A percentile compares a stretch with the other conserved stretches of the same genome.
These are phyloP conservation scores for Cabera pusaria DNA, from an alignment of 2,888 invertebrate genomes.

Conservation along the genomic window DNA sequence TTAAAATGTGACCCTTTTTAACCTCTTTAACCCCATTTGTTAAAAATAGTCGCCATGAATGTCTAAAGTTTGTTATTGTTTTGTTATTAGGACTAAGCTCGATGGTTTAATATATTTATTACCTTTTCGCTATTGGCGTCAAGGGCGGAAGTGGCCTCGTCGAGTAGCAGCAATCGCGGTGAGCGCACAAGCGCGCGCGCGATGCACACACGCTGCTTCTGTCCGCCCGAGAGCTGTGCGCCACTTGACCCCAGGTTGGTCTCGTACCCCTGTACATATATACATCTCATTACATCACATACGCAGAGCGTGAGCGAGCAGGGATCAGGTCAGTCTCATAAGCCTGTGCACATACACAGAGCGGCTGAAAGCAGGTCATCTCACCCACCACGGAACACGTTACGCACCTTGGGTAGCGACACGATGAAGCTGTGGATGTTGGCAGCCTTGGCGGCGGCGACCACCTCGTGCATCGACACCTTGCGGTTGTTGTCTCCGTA, in stretches of 20 bases:
- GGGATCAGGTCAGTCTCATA: too few species aligned
- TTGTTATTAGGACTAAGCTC: too few species aligned
- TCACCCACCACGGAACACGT: too few species aligned
- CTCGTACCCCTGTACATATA: conserved; percentile 80
- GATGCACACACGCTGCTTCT: conserved; percentile 90
- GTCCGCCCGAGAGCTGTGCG: conserved; percentile 87
- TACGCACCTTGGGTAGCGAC: conserved; percentile 85
- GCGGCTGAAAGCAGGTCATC: too few species aligned
- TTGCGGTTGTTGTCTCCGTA: conserved; percentile 90
- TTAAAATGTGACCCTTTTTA: too few species aligned
- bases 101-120: too few species aligned
- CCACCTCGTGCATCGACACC: conserved; percentile 88
- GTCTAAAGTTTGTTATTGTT: too few species aligned
- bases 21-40: too few species aligned
- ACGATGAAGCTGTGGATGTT: conserved; percentile 92
- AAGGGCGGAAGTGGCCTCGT: conserved; percentile 87
- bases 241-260: conserved; percentile 87
- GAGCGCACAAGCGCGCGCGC: conserved; percentile 87
- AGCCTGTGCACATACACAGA: too few species aligned
- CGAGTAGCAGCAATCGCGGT: conserved; percentile 85
- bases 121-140: conserved; percentile 88
- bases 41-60: too few species aligned
- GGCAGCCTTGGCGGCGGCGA: conserved; percentile 88
- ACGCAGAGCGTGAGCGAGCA: neutral
- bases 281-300: too few species aligned